phyloP scores from a whole-genome alignment of 2,888 invertebrate genomes.

The Synanthedon andrenaeformis region DNA sequence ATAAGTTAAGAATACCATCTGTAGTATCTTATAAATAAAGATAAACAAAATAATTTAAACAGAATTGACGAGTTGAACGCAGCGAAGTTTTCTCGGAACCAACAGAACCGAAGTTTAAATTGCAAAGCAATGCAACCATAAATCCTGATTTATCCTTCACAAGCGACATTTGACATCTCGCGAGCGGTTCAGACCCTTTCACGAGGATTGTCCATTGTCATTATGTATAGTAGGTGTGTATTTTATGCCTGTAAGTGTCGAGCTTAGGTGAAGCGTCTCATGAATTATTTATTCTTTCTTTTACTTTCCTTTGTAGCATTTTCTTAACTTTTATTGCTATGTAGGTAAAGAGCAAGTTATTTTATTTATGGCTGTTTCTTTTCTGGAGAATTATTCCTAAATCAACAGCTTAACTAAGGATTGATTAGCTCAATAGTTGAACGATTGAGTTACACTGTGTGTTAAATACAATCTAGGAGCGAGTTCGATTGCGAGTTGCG shows the following conservation, averaged over 20 bases:
- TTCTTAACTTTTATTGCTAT: slow-evolving; percentile 15
- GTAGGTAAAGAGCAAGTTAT: too few relatives aligned
- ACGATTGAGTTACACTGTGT: too few relatives aligned
- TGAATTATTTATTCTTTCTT: slow-evolving; percentile 53
- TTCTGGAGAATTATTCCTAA: too few relatives aligned
- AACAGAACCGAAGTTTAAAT: slow-evolving; percentile 17
- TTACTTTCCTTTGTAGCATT: slow-evolving; percentile 31
- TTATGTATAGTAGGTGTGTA: slow-evolving; percentile 10
- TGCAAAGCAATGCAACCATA: slow-evolving; percentile 14
- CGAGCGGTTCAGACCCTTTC: slow-evolving; percentile 26
- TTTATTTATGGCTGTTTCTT: too few relatives aligned
- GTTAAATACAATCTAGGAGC: too few relatives aligned
- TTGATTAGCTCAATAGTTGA: too few relatives aligned
- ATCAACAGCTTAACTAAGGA: too few relatives aligned
- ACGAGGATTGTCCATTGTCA: slow-evolving; percentile 47
- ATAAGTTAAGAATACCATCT: too few relatives aligned
- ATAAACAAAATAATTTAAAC: too few relatives aligned
- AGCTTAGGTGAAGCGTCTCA: slow-evolving; percentile 43
- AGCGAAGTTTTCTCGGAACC: slow-evolving; percentile 15
- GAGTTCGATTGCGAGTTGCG: too few relatives aligned
- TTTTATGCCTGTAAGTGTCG: slow-evolving; percentile 5
- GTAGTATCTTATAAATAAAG: too few relatives aligned
- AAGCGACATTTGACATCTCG: slow-evolving; percentile 40
- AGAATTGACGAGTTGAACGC: too few relatives aligned
- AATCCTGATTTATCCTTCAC: slow-evolving; percentile 40